A percentile compares a stretch with the other conserved stretches of the same genome.
phyloP scores from a whole-genome alignment of 2,113 vertebrate genomes.

The Callocephalon fimbriatum region DNA sequence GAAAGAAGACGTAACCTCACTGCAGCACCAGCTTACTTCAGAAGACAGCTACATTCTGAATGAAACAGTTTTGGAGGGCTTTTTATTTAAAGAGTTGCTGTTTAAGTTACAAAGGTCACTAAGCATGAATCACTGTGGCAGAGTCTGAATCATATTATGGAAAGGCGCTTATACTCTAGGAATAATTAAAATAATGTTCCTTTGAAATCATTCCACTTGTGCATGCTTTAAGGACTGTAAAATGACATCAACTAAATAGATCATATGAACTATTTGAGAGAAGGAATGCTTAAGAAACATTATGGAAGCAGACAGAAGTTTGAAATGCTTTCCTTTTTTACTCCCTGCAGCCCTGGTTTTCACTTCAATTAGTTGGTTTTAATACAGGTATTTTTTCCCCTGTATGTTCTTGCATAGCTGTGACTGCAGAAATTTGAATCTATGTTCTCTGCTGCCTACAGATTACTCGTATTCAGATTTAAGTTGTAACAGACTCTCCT shows the following conservation, averaged over 20 bases:
- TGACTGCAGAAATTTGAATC: neutral
- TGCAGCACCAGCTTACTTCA: neutral
- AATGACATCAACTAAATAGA: neutral
- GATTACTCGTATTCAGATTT: neutral
- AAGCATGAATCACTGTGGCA: neutral
- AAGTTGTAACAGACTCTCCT: neutral
- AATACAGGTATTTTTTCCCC: neutral
- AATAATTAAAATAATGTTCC: neutral
- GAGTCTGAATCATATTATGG: neutral
- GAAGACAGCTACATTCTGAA: neutral
- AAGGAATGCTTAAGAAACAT: neutral
- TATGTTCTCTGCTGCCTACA: neutral
- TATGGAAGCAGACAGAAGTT: neutral
- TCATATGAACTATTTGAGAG: neutral
- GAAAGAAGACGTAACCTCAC: neutral
- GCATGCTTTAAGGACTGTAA: neutral
- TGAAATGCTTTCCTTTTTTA: neutral
- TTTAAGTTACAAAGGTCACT: neutral
- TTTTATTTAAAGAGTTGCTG: neutral
- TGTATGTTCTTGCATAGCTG: fast-evolving
- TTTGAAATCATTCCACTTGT: neutral
- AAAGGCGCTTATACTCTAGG: neutral
- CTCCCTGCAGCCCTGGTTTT: neutral
- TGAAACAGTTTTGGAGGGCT: neutral
- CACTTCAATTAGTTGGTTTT: neutral